These are phyloP conservation scores for Prolemur simus DNA, from an alignment of 2,113 vertebrate genomes.

Conservation along the genomic window DNA sequence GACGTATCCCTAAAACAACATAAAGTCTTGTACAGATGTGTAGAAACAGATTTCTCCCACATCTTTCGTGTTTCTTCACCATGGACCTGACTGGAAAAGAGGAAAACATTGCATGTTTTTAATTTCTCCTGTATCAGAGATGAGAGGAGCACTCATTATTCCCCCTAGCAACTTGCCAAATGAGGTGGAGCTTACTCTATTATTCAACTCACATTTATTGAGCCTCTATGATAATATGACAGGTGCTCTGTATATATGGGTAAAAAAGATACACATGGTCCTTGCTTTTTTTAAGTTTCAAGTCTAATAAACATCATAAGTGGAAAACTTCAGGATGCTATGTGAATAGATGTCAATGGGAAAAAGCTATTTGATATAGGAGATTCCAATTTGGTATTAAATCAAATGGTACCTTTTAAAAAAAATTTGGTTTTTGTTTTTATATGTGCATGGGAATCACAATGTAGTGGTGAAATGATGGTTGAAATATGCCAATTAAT, in stretches of 20 bases:
- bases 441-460: neutral
- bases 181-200: neutral
- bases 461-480: neutral
- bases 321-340: neutral
- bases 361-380: neutral
- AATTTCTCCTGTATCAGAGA: neutral
- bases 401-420: neutral
- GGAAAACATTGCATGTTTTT: neutral
- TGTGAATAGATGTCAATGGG: neutral
- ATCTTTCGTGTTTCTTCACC: neutral
- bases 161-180: neutral
- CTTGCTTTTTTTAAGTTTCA: neutral
- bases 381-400: neutral
- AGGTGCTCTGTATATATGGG: neutral
- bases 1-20: constrained; percentile 35
- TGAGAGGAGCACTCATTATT: neutral
- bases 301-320: neutral
- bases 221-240: neutral
- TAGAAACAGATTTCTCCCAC: neutral
- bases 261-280: neutral
- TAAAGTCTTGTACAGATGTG: constrained; percentile 15
- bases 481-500: neutral
- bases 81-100: neutral
- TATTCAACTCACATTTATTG: neutral
- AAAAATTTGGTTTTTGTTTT: neutral